Percentiles rank a stretch among this genome's conserved stretches.
Conservation (phyloP, 2,888 invertebrate genomes). For the Biston betularia region DNA sequence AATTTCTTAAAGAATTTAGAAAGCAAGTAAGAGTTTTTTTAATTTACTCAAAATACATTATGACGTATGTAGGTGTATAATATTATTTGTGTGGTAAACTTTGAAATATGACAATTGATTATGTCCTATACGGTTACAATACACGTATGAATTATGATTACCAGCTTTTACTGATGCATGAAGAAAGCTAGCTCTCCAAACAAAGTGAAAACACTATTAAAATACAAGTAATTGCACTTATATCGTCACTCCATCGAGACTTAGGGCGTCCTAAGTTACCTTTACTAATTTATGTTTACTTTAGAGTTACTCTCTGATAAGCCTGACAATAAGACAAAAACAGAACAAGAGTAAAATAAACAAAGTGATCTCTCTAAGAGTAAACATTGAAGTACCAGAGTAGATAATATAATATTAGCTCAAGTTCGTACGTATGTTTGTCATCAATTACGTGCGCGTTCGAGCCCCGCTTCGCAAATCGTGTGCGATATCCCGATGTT, state of each 20-base stretch:
- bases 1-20: constrained; percentile 47
- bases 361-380: background rate
- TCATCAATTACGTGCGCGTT: constrained; percentile 62
- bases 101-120: too few species aligned
- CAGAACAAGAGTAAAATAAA: constrained; percentile 9
- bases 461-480: constrained; percentile 56
- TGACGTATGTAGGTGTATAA: background rate
- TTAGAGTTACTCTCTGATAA: background rate
- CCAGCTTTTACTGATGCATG: too few species aligned
- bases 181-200: too few species aligned
- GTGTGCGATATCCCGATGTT: constrained; percentile 64
- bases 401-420: constrained; percentile 31
- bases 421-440: constrained; percentile 48
- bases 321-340: background rate
- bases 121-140: too few species aligned
- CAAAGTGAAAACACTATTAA: too few species aligned
- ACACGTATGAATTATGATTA: too few species aligned
- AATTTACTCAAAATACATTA: constrained; percentile 27
- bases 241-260: too few species aligned
- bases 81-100: too few species aligned
- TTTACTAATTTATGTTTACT: too few species aligned
- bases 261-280: too few species aligned
- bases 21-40: background rate
- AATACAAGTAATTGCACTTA: too few species aligned
- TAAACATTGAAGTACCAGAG: constrained; percentile 22